Conservation (phyloP, 2,113 vertebrate species). For the Rhegmatorhina hoffmannsi region DNA sequence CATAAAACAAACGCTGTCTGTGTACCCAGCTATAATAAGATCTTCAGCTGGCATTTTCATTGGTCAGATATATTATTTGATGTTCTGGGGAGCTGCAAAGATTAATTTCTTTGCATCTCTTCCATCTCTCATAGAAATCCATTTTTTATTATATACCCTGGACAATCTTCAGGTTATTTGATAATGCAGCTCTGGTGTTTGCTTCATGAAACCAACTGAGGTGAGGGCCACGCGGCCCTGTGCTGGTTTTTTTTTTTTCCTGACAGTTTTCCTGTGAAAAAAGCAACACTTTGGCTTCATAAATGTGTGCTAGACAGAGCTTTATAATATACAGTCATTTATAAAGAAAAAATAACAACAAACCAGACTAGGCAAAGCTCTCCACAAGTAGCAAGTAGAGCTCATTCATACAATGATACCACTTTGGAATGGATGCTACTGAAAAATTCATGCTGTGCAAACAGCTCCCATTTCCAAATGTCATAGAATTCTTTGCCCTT, state of each 20-base stretch:
- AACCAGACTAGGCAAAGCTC: background rate
- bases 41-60: background rate
- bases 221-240: background rate
- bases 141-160: background rate
- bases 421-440: background rate
- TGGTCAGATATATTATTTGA: background rate
- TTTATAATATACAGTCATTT: background rate
- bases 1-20: background rate
- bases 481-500: background rate
- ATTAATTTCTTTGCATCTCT: background rate
- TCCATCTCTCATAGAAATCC: background rate
- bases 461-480: background rate
- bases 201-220: background rate
- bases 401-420: background rate
- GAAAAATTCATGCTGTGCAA: conserved; percentile 1
- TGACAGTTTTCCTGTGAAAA: background rate
- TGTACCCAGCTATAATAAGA: background rate
- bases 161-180: background rate
- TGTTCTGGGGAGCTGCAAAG: background rate
- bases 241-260: background rate
- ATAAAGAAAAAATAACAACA: background rate
- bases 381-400: background rate
- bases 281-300: background rate
- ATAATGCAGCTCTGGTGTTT: background rate
- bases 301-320: background rate